phyloP scores from a whole-genome alignment of 2,113 vertebrate genomes.

The Hymenochirus boettgeri region DNA sequence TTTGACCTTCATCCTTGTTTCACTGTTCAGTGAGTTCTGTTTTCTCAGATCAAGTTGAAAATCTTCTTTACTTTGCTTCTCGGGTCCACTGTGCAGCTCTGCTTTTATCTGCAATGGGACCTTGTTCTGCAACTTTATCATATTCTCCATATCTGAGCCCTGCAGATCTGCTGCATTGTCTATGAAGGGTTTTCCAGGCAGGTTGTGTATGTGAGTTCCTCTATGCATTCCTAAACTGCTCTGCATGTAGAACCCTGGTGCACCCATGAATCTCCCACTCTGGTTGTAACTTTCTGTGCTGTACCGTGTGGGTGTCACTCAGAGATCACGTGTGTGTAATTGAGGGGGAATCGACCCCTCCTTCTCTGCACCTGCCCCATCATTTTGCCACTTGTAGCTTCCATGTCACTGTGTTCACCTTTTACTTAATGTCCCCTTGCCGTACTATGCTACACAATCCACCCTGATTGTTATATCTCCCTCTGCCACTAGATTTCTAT shows the following conservation, averaged over 20 bases:
- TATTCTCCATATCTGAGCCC: conserved; percentile 13
- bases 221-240: conserved; percentile 24
- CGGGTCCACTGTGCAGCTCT: background rate
- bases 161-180: conserved; percentile 10
- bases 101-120: background rate
- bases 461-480: background rate
- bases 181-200: conserved; percentile 2
- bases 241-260: conserved; percentile 21
- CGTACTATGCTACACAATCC: background rate
- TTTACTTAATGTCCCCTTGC: background rate
- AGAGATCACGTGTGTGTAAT: conserved; percentile 17
- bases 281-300: conserved; percentile 6
- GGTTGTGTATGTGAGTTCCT: conserved; percentile 15
- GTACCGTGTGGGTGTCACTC: conserved; percentile 32
- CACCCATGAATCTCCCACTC: conserved; percentile 38
- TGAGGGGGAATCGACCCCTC: conserved; percentile 34
- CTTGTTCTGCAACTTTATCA: background rate
- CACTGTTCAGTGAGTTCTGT: background rate
- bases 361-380: conserved; percentile 39
- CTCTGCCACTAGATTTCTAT: background rate
- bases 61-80: background rate
- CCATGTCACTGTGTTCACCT: background rate
- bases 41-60: background rate
- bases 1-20: conserved; percentile 1
- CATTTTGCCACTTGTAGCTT: conserved; percentile 12